Evolutionary conservation across 2,888 invertebrate genomes (phyloP), one percentile per base, ranked within the genome.

Genomic region (Drosophila quasianomalipes): DNA sequence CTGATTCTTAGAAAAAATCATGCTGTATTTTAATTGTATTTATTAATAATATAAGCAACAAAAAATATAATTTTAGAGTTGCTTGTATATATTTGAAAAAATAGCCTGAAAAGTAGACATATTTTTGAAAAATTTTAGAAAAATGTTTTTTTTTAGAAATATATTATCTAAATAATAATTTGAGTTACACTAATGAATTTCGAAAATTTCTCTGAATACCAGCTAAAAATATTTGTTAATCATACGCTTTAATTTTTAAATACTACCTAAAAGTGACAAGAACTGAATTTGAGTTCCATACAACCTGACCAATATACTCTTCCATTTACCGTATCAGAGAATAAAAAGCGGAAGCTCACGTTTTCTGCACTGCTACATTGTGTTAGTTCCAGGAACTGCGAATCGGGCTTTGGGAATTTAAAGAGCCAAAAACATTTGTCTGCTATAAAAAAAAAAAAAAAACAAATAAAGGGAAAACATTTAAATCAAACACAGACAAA

Each of bases 401-500:
- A 47, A 16, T 47, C 19, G 14, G 41, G 30, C 52, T 52, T 31
- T 28, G 5, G 51, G 30, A 58, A 31, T 47, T 66, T 73, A 66
- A 75, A 60, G 52, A 44, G 54, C 31, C 31, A 47, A 41, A 44
- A 39, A 70, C 62, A 52, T 67, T 69, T 60, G 52, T 52, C 70
- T 68, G 55, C 65, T 67, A 59, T 51, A 52, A 22, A 51, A 61
- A 63, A 22, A 51, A 61, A 63, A 22, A 63, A 49, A 57, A 35
- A 35, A 35, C 10, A 19, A 35, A 54, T 26, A 7, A 26, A 31
- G 54, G 54, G 57, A 28, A 51, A 28, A 61, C 41, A 82, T 76
- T 85, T 67, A 70, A 82, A 79, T 76, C 74, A 77, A 65, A 68
- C 28, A 47, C 41, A 71, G 65, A 69, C 77, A 73, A 71, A 66